Evolutionary conservation across 2,888 invertebrate species (phyloP), one percentile per base, ranked within the genome.

Genomic region (Rhaphigaster nebulosa): DNA sequence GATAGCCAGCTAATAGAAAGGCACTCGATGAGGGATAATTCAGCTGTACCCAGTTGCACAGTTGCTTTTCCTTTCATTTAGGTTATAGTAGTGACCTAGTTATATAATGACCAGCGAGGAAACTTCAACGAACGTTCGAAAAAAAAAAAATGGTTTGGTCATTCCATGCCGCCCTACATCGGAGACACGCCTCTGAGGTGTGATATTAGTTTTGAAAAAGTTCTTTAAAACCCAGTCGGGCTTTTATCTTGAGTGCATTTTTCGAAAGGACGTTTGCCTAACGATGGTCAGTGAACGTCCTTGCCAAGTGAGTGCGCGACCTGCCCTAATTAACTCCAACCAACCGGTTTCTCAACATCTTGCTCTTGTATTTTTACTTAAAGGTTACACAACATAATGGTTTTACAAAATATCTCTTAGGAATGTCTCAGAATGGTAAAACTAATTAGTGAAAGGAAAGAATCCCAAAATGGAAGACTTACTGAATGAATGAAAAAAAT

Each of bases 191-290:
- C 84, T 45, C 1, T 76, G 76, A 18, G 29, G 38, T 76, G 70
- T 13, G 34, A 41, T 80, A n/a, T 45, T 15, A n/a, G 84, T 84
- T 84, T 84, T 84, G 41, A n/a, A 41, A 84, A 84, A 84, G 45
- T 45, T 84, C n/a, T 50, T 84, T n/a, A 50, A 84, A 50, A 45
- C 45, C 15, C 45, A 50, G 5, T 26, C 84, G 1, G 38, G 70
- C 70, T 76, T 76, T 84, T 84, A 84, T 84, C 80, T 50, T 15
- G 45, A 84, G 45, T 84, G 84, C 84, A 50, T 84, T 84, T 84
- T 84, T 84, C 84, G 45, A 84, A 84, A 84, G 84, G 84, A 84
- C 45, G 84, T 84, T 84, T 84, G 45, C 84, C 45, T 84, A 76
- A 76, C 70, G 70, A 76, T 76, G 70, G 70, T 34, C 70, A 34